Base-by-base conservation (phyloP, 2,888 invertebrate species). In the Gnatocerus cornutus region DNA sequence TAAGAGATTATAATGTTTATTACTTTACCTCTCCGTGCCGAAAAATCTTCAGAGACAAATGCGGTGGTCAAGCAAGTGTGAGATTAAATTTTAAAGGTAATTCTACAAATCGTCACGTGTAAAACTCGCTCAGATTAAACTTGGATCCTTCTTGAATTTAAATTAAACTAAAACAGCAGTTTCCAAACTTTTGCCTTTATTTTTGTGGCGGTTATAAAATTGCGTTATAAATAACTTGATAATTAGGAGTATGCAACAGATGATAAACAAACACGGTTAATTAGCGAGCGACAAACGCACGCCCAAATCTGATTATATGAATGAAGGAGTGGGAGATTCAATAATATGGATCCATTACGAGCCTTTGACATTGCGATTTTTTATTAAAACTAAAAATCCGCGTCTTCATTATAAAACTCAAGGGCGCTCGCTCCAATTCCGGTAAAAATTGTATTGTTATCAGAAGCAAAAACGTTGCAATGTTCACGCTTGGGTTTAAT, bases 91-190 rank as follows among this genome's bases (percentile, higher is more conserved):
- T 61, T 61, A 13, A 50, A 37, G 61, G 10, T 33, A 61, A 61
- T 61, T 61, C 61, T 61, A 50, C 48, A 48, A 61, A 61, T 61
- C 59, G 61, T 61, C 46, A 46, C 33, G 45, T 59, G 46, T 45
- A 46, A 33, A 13, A 59, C 46, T 59, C 46, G 27, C 27, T 61
- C 48, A 48, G 37, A 37, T 61, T 50, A 46, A 59, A 58, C 29
- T 59, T 46, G 7, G 37, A 59, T 16, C 46, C 46, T 14, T 48
- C 29, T 27, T 33, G 61, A 61, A 61, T 50, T 37, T 10, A 21
- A 61, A 61, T 58, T 12, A 10, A 37, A 39, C 16, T 39, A 12
- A 46, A 29, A 8, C 59, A 50, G 41, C 37, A 21, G 50, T 50
- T 48, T 10, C 27, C 48, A 50, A 50, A 48, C 48, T 9, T n/a